Evolutionary conservation across 1,140 invertebrate genomes (phyloP).

Genomic region (Polyergus mexicanus): DNA sequence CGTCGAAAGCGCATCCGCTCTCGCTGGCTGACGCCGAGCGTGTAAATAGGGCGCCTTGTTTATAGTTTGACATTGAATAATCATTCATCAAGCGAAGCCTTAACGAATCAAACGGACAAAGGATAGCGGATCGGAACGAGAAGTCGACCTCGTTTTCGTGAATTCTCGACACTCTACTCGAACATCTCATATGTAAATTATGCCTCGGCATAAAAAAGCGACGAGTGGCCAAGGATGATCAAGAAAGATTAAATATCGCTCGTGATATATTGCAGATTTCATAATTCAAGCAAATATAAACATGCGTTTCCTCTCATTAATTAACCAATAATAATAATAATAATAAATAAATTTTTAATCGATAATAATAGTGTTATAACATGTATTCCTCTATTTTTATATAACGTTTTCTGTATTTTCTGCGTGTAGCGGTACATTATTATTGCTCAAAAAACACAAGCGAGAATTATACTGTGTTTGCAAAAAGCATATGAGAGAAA

Average conservation of each 20-base stretch:
- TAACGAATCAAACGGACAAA: constrained; percentile 69
- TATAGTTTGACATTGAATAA: constrained; percentile 68
- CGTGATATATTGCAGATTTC: neutral
- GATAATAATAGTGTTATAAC: neutral
- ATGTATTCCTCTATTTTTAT: too few relatives aligned
- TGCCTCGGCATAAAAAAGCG: neutral
- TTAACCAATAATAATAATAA: neutral
- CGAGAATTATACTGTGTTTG: neutral
- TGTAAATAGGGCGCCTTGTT: constrained; percentile 58
- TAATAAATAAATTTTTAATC: neutral
- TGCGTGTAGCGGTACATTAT: neutral
- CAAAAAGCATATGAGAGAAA: neutral
- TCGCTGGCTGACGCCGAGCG: constrained; percentile 30
- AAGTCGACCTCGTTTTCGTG: constrained; percentile 60
- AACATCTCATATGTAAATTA: constrained; percentile 33
- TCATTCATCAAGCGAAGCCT: constrained; percentile 67
- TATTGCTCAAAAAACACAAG: neutral
- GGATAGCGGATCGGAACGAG: constrained; percentile 43
- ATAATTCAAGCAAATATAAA: neutral
- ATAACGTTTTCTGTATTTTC: too few relatives aligned
- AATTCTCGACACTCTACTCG: neutral
- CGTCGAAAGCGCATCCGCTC: constrained; percentile 58
- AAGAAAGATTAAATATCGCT: constrained; percentile 12
- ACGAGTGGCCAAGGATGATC: neutral
- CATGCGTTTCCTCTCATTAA: neutral